These are phyloP conservation scores for Encarsia formosa DNA, from an alignment of 2,888 invertebrate species.

Conservation along the genomic window DNA sequence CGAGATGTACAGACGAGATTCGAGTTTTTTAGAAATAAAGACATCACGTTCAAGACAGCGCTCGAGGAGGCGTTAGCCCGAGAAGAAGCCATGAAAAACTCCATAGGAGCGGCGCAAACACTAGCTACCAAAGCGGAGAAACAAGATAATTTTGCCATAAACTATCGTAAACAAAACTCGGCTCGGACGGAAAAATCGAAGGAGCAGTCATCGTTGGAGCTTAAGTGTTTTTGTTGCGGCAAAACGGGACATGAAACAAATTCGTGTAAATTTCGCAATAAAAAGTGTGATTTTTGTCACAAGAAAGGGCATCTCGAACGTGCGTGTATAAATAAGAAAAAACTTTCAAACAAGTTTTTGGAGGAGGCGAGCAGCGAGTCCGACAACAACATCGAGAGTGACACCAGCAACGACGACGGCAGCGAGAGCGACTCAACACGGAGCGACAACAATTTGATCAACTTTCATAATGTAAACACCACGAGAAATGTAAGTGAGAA, in stretches of 20 bases:
- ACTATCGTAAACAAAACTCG: too few species aligned
- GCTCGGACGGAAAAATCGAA: not conserved
- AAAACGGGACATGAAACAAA: constrained; percentile 8
- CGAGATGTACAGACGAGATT: constrained; percentile 13
- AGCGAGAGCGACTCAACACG: not conserved
- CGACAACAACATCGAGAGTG: constrained; percentile 9
- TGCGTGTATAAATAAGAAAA: too few species aligned
- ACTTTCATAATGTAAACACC: constrained; percentile 9
- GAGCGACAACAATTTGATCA: constrained; percentile 4
- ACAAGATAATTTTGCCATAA: constrained; percentile 11
- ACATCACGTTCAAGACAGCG: constrained; percentile 12
- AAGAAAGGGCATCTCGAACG: constrained; percentile 19
- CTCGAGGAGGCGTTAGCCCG: constrained; percentile 8
- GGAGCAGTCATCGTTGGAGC: constrained; percentile 1
- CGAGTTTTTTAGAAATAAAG: constrained; percentile 11
- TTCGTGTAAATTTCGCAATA: constrained; percentile 12
- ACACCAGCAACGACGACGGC: constrained; percentile 3
- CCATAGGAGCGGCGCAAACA: constrained; percentile 7
- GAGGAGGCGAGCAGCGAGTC: constrained; percentile 9
- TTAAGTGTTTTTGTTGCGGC: constrained; percentile 22
- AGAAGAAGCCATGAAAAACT: constrained; percentile 9
- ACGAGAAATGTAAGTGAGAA: constrained; percentile 5
- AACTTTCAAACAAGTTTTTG: constrained; percentile 15
- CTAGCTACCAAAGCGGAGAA: constrained; percentile 1
- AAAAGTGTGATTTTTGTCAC: constrained; percentile 21